Conservation (phyloP, 1,140 invertebrate genomes). For the Carposina sasakii region DNA sequence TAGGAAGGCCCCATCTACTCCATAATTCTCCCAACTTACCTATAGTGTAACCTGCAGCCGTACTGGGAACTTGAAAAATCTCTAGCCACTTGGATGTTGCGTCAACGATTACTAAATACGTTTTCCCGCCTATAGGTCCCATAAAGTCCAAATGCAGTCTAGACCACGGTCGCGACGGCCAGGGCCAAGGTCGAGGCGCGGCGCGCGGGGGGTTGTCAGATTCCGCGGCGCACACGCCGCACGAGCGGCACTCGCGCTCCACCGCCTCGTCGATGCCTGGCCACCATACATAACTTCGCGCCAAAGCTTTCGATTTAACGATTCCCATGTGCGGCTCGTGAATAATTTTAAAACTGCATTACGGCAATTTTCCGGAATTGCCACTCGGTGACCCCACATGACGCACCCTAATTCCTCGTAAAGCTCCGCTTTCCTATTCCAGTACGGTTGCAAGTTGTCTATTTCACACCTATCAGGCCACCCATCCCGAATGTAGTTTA, state of each 20-base stretch:
- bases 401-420: slow-evolving; percentile 23
- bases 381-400: slow-evolving; percentile 27
- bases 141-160: slow-evolving; percentile 15
- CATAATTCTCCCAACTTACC: too few species aligned
- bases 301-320: slow-evolving; percentile 28
- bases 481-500: too few species aligned
- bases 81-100: too few species aligned
- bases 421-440: slow-evolving; percentile 14
- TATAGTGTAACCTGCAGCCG: too few species aligned
- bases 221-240: slow-evolving; percentile 11
- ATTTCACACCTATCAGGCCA: not conserved
- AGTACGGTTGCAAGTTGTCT: not conserved
- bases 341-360: slow-evolving; percentile 23
- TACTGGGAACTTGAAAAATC: too few species aligned
- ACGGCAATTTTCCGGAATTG: slow-evolving; percentile 23
- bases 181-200: slow-evolving; percentile 5
- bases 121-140: too few species aligned
- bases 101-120: too few species aligned
- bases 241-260: slow-evolving; percentile 23
- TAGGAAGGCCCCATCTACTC: too few species aligned
- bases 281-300: slow-evolving; percentile 59
- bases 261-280: slow-evolving; percentile 56
- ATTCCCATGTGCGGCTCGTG: slow-evolving; percentile 30
- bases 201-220: slow-evolving; percentile 4
- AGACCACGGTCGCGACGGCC: slow-evolving; percentile 8